A percentile compares a stretch with the other conserved stretches of the same genome.
phyloP scores from a whole-genome alignment of 2,888 invertebrate genomes.

The Tipula helvola region DNA sequence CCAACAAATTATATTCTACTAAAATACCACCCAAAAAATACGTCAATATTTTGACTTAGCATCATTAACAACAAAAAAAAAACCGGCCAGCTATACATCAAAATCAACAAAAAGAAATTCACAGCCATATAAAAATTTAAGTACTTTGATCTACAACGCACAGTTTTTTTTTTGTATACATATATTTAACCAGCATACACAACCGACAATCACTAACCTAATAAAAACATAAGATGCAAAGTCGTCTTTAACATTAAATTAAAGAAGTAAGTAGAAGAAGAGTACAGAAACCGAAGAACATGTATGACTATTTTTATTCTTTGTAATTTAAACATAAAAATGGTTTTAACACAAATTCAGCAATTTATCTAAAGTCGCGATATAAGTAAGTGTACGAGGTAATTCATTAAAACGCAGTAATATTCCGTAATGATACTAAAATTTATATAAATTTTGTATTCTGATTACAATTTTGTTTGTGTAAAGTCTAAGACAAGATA shows the following conservation, averaged over 20 bases:
- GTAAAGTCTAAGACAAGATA: background rate
- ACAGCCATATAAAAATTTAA: background rate
- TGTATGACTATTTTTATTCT: background rate
- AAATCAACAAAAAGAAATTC: background rate
- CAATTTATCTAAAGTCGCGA: background rate
- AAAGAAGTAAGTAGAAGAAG: background rate
- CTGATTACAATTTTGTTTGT: background rate
- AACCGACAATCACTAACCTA: background rate
- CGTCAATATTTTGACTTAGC: background rate
- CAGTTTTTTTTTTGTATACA: background rate
- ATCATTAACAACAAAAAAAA: background rate
- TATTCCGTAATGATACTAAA: background rate
- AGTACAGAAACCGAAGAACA: background rate
- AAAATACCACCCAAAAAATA: background rate
- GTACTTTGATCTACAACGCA: background rate
- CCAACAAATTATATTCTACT: too few relatives aligned
- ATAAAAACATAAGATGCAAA: background rate
- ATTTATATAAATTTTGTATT: background rate
- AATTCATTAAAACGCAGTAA: background rate
- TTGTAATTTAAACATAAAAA: background rate
- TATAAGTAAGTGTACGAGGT: background rate
- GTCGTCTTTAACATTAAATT: background rate
- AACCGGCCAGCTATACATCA: background rate
- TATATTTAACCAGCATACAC: background rate
- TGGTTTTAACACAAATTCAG: background rate